These are phyloP conservation scores for Fregata magnificens DNA, from an alignment of 2,113 vertebrate genomes.

Conservation along the genomic window DNA sequence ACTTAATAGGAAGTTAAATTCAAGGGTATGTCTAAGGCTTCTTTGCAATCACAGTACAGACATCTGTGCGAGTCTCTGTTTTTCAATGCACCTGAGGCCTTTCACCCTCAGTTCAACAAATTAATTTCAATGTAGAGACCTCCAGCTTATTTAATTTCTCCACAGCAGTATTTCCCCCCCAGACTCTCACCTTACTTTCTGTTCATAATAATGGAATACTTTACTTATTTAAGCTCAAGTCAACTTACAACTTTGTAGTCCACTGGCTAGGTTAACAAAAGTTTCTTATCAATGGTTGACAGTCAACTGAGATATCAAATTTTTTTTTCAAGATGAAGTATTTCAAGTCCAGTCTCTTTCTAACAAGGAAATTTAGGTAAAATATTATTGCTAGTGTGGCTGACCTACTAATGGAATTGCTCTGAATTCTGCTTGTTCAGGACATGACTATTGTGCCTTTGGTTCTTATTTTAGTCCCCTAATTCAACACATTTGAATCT, in stretches of 20 bases:
- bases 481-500: not conserved
- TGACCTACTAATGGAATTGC: not conserved
- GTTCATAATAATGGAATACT: not conserved
- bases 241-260: not conserved
- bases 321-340: not conserved
- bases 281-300: not conserved
- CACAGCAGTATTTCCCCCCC: not conserved
- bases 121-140: conserved; percentile 25
- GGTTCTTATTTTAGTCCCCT: not conserved
- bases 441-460: not conserved
- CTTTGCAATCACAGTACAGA: not conserved
- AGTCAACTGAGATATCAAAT: not conserved
- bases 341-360: not conserved
- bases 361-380: not conserved
- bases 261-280: not conserved
- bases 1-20: conserved; percentile 15
- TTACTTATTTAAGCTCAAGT: not conserved
- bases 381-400: not conserved
- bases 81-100: conserved; percentile 6
- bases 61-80: not conserved
- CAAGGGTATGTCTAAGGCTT: not conserved
- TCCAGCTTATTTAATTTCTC: conserved; percentile 31
- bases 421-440: not conserved
- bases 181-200: not conserved
- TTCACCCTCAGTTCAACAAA: conserved; percentile 42